phyloP scores from a whole-genome alignment of 1,140 invertebrate genomes.

The Trinorchestia longiramus region DNA sequence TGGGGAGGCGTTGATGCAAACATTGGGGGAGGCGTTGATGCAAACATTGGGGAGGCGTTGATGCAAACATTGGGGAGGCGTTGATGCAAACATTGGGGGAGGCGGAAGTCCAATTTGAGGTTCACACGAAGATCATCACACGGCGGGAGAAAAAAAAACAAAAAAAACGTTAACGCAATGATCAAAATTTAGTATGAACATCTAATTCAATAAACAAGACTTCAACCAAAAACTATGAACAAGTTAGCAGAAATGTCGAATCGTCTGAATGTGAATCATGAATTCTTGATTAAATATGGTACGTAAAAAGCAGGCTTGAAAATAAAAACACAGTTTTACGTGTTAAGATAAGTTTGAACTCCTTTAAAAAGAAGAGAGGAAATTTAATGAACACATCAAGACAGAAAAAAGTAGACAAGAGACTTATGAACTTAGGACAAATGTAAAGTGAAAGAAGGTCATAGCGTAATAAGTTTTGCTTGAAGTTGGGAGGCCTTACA shows the following conservation, averaged over 20 bases:
- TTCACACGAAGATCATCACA: neutral
- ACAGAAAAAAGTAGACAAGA: neutral
- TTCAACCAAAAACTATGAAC: neutral
- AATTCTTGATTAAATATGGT: neutral
- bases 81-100: neutral
- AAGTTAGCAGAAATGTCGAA: neutral
- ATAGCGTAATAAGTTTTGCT: neutral
- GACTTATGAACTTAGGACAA: neutral
- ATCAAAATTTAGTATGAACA: neutral
- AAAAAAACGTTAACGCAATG: neutral
- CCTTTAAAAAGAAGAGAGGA: neutral
- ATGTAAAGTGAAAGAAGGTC: neutral
- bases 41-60: neutral
- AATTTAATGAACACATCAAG: neutral
- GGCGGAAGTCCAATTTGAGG: neutral
- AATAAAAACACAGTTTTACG: neutral
- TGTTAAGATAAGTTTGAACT: neutral
- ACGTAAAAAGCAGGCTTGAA: neutral
- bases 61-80: neutral
- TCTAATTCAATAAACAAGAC: neutral
- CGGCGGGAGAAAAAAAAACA: neutral
- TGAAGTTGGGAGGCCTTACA: neutral
- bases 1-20: constrained; percentile 2
- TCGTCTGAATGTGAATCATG: neutral
- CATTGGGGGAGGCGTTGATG: neutral